phyloP scores from a whole-genome alignment of 2,113 vertebrate genomes.

The Trogon melanurus region DNA sequence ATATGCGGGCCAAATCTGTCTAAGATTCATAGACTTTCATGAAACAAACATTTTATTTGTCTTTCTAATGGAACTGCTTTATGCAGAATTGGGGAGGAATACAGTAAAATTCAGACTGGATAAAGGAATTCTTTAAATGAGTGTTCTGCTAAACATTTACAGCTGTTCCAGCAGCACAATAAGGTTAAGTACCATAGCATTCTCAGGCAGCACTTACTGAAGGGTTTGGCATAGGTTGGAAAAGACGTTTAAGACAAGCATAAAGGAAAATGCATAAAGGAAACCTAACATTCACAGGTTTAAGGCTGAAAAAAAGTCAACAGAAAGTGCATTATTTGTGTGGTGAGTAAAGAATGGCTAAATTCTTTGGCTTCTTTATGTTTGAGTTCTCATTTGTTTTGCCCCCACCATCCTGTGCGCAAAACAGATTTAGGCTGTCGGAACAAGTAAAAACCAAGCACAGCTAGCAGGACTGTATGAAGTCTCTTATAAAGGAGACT shows the following conservation, averaged over 20 bases:
- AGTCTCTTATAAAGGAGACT: background rate
- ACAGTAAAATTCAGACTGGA: background rate
- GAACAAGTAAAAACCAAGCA: background rate
- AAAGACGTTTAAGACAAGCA: background rate
- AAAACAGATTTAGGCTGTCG: background rate
- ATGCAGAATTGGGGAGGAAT: background rate
- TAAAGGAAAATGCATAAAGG: background rate
- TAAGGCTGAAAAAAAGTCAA: background rate
- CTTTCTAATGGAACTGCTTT: background rate
- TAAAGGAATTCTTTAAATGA: slow-evolving; percentile 7
- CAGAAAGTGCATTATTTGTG: background rate
- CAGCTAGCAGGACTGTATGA: background rate
- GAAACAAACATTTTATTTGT: background rate
- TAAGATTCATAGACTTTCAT: background rate
- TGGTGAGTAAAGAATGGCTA: rapidly evolving
- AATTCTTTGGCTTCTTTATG: background rate
- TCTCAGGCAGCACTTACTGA: background rate
- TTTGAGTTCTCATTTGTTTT: background rate
- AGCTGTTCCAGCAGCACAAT: slow-evolving; percentile 17
- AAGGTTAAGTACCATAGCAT: background rate
- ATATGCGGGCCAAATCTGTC: background rate
- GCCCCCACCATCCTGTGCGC: background rate
- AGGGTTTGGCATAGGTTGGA: background rate
- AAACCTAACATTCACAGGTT: background rate
- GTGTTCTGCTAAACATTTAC: background rate